Evolutionary conservation across 2,797 vertebrate species (phyloP), one percentile per base, ranked within the genome.

Genomic region (Helarctos malayanus): DNA sequence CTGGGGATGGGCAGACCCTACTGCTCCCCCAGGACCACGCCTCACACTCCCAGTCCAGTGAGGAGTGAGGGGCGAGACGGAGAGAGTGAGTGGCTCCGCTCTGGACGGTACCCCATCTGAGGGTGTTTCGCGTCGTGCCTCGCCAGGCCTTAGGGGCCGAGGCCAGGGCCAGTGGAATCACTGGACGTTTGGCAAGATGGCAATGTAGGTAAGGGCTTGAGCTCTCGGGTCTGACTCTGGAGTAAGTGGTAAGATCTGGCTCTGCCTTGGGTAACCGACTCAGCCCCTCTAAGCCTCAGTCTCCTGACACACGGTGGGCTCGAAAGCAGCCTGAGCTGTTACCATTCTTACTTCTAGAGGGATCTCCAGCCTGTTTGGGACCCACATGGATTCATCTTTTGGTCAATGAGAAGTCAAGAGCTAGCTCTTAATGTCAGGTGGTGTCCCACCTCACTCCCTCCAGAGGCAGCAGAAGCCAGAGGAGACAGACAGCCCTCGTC

Each of bases 91-190:
- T 4, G 54, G 15, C 10, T 38, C 18, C 18, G 38, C 73, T 91
- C n/a, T 57, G 71, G 32, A 32, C 1, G 38, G 35, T 18, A 41
- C 35, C 45, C 19, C 25, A 21, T 25, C 38, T 35, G 23, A 86
- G 45, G 45, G n/a, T 32, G 38, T 2, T 23, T 41, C 13, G 21
- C 0, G 0, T 11, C 0, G 14, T 10, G 69, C 18, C 81, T 68
- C 1, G 0, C 5, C 4, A 59, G 61, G 59, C 56, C 41, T 19
- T 3, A 68, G 52, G 38, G 15, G 41, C 38, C 15, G 21, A 88
- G 59, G 56, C 79, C 19, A 14, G 79, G 47, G 29, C 27, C 49
- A 32, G 18, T 27, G 32, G 41, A 47, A 65, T 93, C 8, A 0
- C 32, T 86, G 16, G 3, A 49, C 76, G 57, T 79, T 84, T 29